Evolutionary conservation across 2,888 invertebrate species (phyloP), one percentile per base, ranked within the genome.

Genomic region (Prosapia bicincta): DNA sequence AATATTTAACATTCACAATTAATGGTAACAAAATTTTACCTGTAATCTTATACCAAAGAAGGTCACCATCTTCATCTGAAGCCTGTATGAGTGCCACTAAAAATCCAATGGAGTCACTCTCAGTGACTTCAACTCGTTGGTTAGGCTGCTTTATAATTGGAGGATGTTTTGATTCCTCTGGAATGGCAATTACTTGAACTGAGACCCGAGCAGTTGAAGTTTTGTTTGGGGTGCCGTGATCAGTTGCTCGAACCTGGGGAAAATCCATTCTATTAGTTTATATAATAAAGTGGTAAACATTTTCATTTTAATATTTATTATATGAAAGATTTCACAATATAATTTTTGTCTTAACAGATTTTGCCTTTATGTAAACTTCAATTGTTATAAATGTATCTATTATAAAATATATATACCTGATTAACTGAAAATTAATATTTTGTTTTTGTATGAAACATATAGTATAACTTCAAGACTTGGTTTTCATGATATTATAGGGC

Each of bases 31-130:
- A 65, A 71, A 78, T 87, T 91, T 87, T 85, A 94, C 94, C 93
- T 77, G 91, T 90, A 79, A 99, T 97, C 83, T 94, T 93, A 85
- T 93, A 98, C 94, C 96, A 98, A 80, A 99, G 87, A 77, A 91
- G 88, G 84, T 97, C 95, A 67, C 91, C 91, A 83, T 98, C 97
- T 73, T 91, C 90, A 86, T 98, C 97, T 65, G 88, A 86, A 6
- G 97, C 97, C 83, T 94, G 93, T 82, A 98, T 89, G 77, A 95
- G 89, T 71, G 94, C 90, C 1, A 98, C 94, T 80, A 96, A 88
- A 85, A 93, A 94, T 26, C 97, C 97, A 43, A 96, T 92, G 81
- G 90, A 89, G 85, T 97, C 97, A 81, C 91, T 92, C 86, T 96
- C 96, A 38, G 95, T 94, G 65, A 92, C 90, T 82, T 91, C 89